A percentile compares a stretch with the other conserved stretches of the same genome.
phyloP scores from a whole-genome alignment of 2,797 vertebrate genomes.

The Manis crassicaudata region DNA sequence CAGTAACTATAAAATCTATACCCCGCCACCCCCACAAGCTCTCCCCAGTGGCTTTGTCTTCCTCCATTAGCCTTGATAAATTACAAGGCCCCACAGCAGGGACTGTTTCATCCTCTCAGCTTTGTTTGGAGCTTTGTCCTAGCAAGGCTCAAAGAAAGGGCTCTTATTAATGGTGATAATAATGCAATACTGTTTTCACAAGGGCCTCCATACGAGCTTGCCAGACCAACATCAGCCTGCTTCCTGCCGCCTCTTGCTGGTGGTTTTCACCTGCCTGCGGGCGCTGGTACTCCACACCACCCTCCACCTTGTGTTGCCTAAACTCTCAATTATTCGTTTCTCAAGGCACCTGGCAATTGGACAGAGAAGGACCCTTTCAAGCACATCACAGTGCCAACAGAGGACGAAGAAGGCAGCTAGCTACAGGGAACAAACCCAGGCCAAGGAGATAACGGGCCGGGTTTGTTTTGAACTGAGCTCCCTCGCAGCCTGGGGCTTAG shows the following conservation, averaged over 20 bases:
- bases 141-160: slow-evolving; percentile 70
- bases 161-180: slow-evolving; percentile 75
- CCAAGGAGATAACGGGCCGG: slow-evolving; percentile 67
- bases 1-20: neutral
- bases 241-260: slow-evolving; percentile 19
- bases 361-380: neutral
- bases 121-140: slow-evolving; percentile 69
- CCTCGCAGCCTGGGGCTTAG: slow-evolving; percentile 47
- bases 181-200: slow-evolving; percentile 69
- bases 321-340: neutral
- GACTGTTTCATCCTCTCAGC: slow-evolving; percentile 67
- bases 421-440: slow-evolving; percentile 46
- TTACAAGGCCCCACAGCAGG: slow-evolving; percentile 59
- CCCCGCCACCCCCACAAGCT: neutral
- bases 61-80: slow-evolving; percentile 60
- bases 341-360: neutral
- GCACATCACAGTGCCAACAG: neutral
- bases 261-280: neutral
- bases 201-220: neutral
- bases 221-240: neutral
- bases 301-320: neutral
- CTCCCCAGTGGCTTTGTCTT: neutral
- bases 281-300: neutral
- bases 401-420: slow-evolving; percentile 22
- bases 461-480: slow-evolving; percentile 77